Evolutionary conservation across 2,888 invertebrate species (phyloP), one percentile per base, ranked within the genome.

Genomic region (Papilio elwesi): DNA sequence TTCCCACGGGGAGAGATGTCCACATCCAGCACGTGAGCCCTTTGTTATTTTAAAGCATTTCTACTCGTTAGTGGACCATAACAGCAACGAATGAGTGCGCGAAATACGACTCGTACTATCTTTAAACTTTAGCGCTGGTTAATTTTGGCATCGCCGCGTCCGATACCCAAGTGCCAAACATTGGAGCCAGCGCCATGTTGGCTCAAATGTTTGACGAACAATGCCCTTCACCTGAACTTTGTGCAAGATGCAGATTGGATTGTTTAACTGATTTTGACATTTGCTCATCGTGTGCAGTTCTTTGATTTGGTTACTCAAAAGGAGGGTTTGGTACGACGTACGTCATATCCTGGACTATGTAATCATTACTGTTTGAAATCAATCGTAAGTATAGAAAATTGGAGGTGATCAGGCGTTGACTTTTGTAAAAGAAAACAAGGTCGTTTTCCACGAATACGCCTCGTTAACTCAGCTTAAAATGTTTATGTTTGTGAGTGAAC

Each of bases 41-140:
- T 48, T 55, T 55, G 36, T 57, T 65, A 49, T 66, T 64, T 57
- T 51, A 53, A 6, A 38, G 49, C n/a, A n/a, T n/a, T 52, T 64
- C 13, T 59, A 12, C 16, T 26, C 12, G 57, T 59, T 51, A n/a
- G 55, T 66, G 57, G 38, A 11, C 55, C 55, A 48, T 57, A 55
- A 49, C 70, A 51, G 51, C 43, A 55, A 49, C 55, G 64, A 65
- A 65, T 55, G 53, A 66, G 57, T 16, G 66, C 66, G 66, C 71
- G 71, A 71, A 71, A 71, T 52, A 66, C 59, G 71, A 66, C 26
- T 48, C 66, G 51, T 49, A 57, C 71, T 71, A 71, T 71, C 66
- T 71, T 71, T 71, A 71, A 71, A 57, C 71, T 26, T 15, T 57
- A n/a, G 16, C 48, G 38, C 26, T 51, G 71, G 48, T 66, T 71